phyloP scores from a whole-genome alignment of 2,113 vertebrate species.

The Xenopus laevis region DNA sequence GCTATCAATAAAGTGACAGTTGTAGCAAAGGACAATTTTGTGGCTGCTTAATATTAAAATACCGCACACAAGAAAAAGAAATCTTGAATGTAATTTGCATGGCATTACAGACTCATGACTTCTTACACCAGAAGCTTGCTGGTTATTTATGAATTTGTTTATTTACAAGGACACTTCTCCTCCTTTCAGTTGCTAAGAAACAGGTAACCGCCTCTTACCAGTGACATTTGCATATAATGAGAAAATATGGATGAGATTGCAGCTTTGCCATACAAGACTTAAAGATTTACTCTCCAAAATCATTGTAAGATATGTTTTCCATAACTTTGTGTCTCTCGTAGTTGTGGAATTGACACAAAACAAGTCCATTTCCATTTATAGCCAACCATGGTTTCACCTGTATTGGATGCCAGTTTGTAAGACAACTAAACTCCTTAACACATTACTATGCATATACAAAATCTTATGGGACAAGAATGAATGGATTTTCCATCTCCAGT shows the following conservation, averaged over 20 bases:
- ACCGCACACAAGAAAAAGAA: conserved; percentile 32
- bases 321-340: no score
- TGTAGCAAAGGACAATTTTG: conserved; percentile 42
- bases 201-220: conserved; percentile 57
- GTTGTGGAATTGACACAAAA: no score
- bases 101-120: conserved; percentile 53
- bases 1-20: conserved; percentile 49
- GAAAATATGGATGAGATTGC: conserved; percentile 54
- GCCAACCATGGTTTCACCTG: no score
- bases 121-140: conserved; percentile 54
- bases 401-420: no score
- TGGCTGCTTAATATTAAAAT: conserved; percentile 50
- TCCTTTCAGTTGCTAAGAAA: conserved; percentile 64
- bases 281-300: no score
- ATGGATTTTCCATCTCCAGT: no score
- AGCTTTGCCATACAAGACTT: no score
- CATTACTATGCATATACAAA: no score
- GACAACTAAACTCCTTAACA: no score
- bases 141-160: conserved; percentile 71
- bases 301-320: no score
- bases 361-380: no score
- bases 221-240: conserved; percentile 64
- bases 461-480: no score
- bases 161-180: conserved; percentile 60
- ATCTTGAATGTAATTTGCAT: conserved; percentile 52